Evolutionary conservation across 2,888 invertebrate genomes (phyloP), one percentile per base, ranked within the genome.

Genomic region (Osedax frankpressi): DNA sequence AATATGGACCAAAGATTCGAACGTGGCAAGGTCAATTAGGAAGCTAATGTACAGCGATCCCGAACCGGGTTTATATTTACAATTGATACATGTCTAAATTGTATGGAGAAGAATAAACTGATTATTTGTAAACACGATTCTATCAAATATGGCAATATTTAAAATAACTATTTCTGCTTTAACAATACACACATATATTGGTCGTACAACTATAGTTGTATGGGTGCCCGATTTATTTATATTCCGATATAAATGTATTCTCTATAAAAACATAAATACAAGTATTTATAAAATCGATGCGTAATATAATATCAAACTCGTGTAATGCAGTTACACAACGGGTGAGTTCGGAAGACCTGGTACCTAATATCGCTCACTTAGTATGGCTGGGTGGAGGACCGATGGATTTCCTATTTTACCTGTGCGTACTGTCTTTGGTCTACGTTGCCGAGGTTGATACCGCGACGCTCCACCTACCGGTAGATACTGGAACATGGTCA

Each of bases 351-450:
- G 62, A 71, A n/a, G 76, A 76, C 0, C 76, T 76, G 2, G 81
- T 82, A 28, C 82, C 82, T 19, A 81, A 80, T 73, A 81, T 82
- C 26, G 80, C 81, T 28, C 83, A 83, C 73, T 79, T 82, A 30
- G 80, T 82, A 1, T 82, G 82, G 82, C 79, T 81, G 72, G 80
- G 80, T 2, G 75, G 76, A 2, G 78, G 78, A 27, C 75, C 79
- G 27, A 79, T 83, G 79, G 78, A 80, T 25, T 82, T 81, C 74
- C 77, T 81, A 63, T 81, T 81, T 78, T 82, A 81, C 74, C 75
- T 83, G 2, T 79, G 82, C 71, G 77, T 82, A 11, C 73, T 81
- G 1, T 82, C 82, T 75, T 77, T 81, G 2, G 75, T 83, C 2
- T 79, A 80, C 73, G 79, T 78, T 11, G 78, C 78, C 3, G 76